These are phyloP conservation scores for Synanthedon andrenaeformis DNA, from an alignment of 2,888 invertebrate species.

Conservation along the genomic window DNA sequence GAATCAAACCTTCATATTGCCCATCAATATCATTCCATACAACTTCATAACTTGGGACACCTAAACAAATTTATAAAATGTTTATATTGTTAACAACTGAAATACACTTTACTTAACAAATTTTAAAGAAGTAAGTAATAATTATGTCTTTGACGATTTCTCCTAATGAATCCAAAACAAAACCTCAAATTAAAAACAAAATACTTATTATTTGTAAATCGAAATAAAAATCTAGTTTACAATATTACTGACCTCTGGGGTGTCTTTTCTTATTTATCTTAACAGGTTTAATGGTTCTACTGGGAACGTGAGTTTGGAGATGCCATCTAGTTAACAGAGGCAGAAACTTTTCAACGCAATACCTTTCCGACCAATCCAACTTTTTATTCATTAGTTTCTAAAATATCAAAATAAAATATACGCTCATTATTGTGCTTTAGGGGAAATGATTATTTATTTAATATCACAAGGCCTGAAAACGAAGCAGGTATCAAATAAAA, in stretches of 20 bases:
- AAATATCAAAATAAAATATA: constrained; percentile 10
- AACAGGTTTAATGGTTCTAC: constrained; percentile 37
- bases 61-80: constrained; percentile 26
- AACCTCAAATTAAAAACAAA: background rate
- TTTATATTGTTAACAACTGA: background rate
- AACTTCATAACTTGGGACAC: constrained; percentile 78
- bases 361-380: constrained; percentile 80
- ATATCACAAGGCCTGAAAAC: no score
- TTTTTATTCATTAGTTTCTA: constrained; percentile 76
- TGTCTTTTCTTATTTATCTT: constrained; percentile 58
- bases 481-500: no score
- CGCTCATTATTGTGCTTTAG: background rate
- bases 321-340: constrained; percentile 85
- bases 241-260: constrained; percentile 46
- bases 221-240: background rate
- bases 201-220: no score
- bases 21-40: constrained; percentile 74
- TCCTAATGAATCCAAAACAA: background rate
- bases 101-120: no score
- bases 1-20: constrained; percentile 70
- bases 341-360: constrained; percentile 82
- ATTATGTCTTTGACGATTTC: background rate
- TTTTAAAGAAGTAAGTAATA: no score
- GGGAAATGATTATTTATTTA: background rate
- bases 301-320: constrained; percentile 50